These are phyloP conservation scores for Teleogryllus oceanicus DNA, from an alignment of 2,888 invertebrate species.

Conservation along the genomic window DNA sequence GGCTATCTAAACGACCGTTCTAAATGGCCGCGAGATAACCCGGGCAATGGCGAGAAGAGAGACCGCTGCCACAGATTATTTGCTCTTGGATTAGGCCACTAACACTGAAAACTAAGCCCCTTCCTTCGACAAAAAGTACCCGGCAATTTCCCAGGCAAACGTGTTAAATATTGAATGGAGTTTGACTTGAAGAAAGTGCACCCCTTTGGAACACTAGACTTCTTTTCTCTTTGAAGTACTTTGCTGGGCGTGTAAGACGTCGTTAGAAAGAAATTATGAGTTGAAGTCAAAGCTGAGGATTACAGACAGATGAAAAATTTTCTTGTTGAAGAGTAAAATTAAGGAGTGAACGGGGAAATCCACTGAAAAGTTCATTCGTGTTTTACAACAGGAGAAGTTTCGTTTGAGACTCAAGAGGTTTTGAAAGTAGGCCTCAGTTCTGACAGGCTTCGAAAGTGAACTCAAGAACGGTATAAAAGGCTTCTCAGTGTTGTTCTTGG, in stretches of 20 bases:
- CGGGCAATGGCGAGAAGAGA: too few species aligned
- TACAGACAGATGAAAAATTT: constrained; percentile 18
- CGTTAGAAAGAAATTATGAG: background rate
- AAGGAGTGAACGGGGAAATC: background rate
- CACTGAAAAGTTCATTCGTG: constrained; percentile 1
- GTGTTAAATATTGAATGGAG: background rate
- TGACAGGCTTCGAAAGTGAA: background rate
- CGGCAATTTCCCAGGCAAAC: background rate
- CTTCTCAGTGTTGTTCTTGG: background rate
- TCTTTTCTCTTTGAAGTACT: background rate
- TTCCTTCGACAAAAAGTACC: background rate
- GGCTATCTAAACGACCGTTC: too few species aligned
- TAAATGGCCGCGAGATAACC: too few species aligned
- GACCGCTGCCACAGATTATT: too few species aligned
- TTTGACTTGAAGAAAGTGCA: background rate
- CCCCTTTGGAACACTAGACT: background rate
- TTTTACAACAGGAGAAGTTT: background rate
- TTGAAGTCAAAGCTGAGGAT: constrained; percentile 1
- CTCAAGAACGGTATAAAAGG: background rate
- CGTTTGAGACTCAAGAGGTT: background rate
- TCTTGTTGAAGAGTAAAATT: constrained; percentile 18
- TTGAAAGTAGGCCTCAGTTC: background rate
- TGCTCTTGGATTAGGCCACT: too few species aligned
- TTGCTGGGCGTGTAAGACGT: background rate
- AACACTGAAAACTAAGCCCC: too few species aligned